Evolutionary conservation across 2,797 vertebrate genomes (phyloP).

Genomic region (Fistularia tabacaria): DNA sequence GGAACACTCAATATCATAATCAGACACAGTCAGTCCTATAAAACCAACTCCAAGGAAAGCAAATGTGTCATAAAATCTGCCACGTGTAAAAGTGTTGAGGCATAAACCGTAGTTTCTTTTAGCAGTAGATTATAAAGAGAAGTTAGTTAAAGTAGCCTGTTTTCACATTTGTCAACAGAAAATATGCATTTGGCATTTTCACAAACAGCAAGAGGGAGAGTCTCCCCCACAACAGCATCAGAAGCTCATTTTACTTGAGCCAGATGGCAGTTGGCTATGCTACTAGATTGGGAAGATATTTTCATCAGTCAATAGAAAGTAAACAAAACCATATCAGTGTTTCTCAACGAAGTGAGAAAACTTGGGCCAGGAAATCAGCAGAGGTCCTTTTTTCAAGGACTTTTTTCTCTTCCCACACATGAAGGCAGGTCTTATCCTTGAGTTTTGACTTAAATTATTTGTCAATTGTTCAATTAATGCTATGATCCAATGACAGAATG

Average conservation of each 20-base stretch:
- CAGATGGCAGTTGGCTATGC: conserved; percentile 43
- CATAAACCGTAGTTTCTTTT: conserved; percentile 19
- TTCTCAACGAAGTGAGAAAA: conserved; percentile 40
- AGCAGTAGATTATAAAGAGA: conserved; percentile 4
- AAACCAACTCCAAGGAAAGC: conserved; percentile 30
- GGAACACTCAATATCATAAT: conserved; percentile 30
- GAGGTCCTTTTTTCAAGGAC: too few species aligned
- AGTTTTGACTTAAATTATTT: too few species aligned
- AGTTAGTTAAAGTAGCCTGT: conserved; percentile 17
- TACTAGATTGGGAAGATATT: conserved; percentile 39
- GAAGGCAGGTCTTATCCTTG: too few species aligned
- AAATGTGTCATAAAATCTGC: conserved; percentile 31
- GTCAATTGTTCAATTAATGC: too few species aligned
- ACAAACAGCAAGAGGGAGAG: conserved; percentile 27
- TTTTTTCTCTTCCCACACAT: too few species aligned
- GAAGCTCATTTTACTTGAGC: conserved; percentile 32
- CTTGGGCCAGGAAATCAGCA: background rate
- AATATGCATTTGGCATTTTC: conserved; percentile 37
- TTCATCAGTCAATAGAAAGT: conserved; percentile 52
- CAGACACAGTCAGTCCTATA: conserved; percentile 31
- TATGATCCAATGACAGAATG: too few species aligned
- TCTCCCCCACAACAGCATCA: conserved; percentile 22
- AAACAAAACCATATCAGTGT: conserved; percentile 38
- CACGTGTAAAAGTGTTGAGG: conserved; percentile 16
- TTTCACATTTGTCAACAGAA: conserved; percentile 36